Conservation (phyloP, 1,140 invertebrate genomes). For the Acromyrmex echinatior region DNA sequence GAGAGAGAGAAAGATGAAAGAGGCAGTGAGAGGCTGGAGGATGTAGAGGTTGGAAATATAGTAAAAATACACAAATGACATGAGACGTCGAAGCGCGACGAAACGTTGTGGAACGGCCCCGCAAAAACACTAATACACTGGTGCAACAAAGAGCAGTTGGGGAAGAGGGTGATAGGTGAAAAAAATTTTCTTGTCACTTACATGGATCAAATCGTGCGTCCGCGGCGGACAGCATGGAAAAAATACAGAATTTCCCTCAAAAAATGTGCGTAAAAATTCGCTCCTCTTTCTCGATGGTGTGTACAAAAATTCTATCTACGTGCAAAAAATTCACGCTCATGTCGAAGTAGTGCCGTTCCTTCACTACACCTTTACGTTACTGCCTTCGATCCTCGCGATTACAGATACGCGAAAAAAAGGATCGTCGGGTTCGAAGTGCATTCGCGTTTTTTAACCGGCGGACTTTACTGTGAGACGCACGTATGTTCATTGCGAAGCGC, state of each 20-base stretch:
- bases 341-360: conserved; percentile 50
- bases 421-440: not conserved
- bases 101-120: conserved; percentile 66
- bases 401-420: conserved; percentile 3
- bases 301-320: conserved; percentile 82
- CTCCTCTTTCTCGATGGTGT: conserved; percentile 75
- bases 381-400: conserved; percentile 11
- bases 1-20: not conserved
- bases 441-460: not conserved
- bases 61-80: conserved; percentile 68
- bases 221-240: conserved; percentile 86
- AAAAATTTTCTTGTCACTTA: conserved; percentile 86
- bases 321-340: conserved; percentile 79
- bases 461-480: not conserved
- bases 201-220: conserved; percentile 85
- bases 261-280: conserved; percentile 82
- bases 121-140: conserved; percentile 74
- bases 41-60: conserved; percentile 52
- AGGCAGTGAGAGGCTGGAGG: conserved; percentile 2
- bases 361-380: conserved; percentile 25
- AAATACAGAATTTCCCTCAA: conserved; percentile 85
- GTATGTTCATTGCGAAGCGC: conserved; percentile 2
- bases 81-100: conserved; percentile 76
- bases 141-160: conserved; percentile 75
- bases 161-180: conserved; percentile 82